These are phyloP conservation scores for Stramonita haemastoma DNA, from an alignment of 2,888 invertebrate species.

Conservation along the genomic window DNA sequence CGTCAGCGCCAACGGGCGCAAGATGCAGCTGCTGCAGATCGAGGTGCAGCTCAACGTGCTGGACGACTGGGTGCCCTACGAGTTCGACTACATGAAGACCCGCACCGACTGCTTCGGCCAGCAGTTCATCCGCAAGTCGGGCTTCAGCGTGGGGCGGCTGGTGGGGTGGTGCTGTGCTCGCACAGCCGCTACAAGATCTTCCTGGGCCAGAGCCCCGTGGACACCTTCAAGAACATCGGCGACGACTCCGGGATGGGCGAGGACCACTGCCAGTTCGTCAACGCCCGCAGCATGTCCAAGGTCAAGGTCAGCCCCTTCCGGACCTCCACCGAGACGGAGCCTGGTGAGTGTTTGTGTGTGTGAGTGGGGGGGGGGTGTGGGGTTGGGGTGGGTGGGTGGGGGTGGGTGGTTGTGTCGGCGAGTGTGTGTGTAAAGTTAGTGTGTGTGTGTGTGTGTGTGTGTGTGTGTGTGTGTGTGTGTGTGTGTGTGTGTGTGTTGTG, in stretches of 20 bases:
- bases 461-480: no score
- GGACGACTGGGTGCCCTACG: constrained; percentile 61
- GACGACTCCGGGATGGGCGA: constrained; percentile 64
- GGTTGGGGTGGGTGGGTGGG: no score
- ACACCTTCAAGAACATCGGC: constrained; percentile 66
- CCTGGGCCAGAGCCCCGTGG: constrained; percentile 59
- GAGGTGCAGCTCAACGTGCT: constrained; percentile 52
- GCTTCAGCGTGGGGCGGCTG: constrained; percentile 53
- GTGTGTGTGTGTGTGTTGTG: no score
- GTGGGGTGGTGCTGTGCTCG: constrained; percentile 70
- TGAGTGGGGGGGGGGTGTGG: no score
- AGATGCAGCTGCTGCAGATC: constrained; percentile 48
- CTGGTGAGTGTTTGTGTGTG: constrained; percentile 44
- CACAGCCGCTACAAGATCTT: constrained; percentile 66
- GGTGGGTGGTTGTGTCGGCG: no score
- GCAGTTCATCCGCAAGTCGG: constrained; percentile 60
- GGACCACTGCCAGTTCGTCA: constrained; percentile 73
- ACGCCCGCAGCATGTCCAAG: constrained; percentile 46
- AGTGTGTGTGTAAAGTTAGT: no score
- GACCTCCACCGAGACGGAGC: constrained; percentile 42
- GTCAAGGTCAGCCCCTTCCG: constrained; percentile 50
- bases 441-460: no score
- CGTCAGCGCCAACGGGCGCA: constrained; percentile 38
- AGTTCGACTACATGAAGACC: constrained; percentile 58
- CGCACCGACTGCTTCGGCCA: constrained; percentile 60